Percentiles rank a stretch among this genome's conserved stretches.
Conservation (phyloP, 2,113 vertebrate genomes). For the Poecile atricapillus region DNA sequence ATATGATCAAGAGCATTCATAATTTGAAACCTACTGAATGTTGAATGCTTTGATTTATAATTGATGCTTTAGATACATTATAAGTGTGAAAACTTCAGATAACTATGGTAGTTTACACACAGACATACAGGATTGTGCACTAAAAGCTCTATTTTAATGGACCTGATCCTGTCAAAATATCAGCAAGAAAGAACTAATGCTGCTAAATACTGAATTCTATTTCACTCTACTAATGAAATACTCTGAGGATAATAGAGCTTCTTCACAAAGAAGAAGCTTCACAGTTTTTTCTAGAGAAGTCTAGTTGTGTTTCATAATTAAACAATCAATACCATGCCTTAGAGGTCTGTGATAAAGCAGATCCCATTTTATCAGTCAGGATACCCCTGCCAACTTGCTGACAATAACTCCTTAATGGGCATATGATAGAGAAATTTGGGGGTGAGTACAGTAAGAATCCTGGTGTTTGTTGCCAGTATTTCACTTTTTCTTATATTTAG, state of each 20-base stretch:
- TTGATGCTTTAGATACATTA: constrained; percentile 62
- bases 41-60: constrained; percentile 68
- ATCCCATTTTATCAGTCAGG: not conserved
- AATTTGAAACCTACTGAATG: constrained; percentile 53
- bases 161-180: constrained; percentile 57
- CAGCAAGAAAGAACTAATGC: not conserved
- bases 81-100: constrained; percentile 57
- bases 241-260: not conserved
- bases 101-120: constrained; percentile 58
- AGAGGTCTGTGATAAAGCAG: not conserved
- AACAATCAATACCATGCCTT: not conserved
- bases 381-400: not conserved
- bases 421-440: not conserved
- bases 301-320: constrained; percentile 26
- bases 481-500: not conserved
- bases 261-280: not conserved
- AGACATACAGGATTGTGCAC: constrained; percentile 35
- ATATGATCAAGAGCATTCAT: constrained; percentile 66
- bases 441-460: not conserved
- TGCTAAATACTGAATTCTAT: constrained; percentile 14
- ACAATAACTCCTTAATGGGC: not conserved
- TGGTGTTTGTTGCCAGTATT: not conserved
- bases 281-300: not conserved
- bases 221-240: not conserved
- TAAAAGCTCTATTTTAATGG: constrained; percentile 69